Evolutionary conservation across 2,797 vertebrate genomes (phyloP), one percentile per base, ranked within the genome.

Genomic region (Aeoliscus strigatus): DNA sequence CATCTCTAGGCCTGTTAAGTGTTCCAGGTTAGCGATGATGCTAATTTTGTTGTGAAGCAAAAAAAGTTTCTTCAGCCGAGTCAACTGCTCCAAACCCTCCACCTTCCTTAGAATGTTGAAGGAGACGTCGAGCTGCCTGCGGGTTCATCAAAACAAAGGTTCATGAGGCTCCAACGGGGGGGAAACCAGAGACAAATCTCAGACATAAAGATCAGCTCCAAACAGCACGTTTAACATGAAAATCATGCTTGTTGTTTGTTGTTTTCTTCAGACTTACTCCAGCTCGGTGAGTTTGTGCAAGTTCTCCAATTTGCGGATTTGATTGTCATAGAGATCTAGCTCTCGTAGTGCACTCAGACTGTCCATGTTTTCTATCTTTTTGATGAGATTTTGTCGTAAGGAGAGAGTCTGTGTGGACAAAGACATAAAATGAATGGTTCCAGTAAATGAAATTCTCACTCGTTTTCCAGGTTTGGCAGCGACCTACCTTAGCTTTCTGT

Each of bases 281-380:
- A 99, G 74, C 12, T 93, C 89, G 27, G 85, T 91, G 39, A 97
- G 87, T 15, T 85, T 76, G 48, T 94, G 89, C 75, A 99, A 83
- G 72, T 95, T 97, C 81, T 97, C 95, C 14, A 99, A 86, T 80
- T 92, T 93, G 65, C 88, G 90, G 56, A 99, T 91, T 64, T 98
- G 96, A 88, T 99, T 99, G 88, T 99, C 96, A 17, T 99, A 98
- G 43, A 99, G 89, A 75, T 99, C 96, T 76, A 99, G 83, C 47
- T 99, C 96, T 33, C 70, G 73, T 51, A 99, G 82, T 25, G 83
- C 90, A 27, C 72, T 85, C 60, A 98, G 60, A 14, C 88, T 90
- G 14, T 94, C 92, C 48, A 99, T 85, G 75, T 97, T 98, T 79
- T 98, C 96, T 59, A 99, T 94, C 69, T 82, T 83, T 72, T 97